Evolutionary conservation across 2,797 vertebrate species (phyloP), one percentile per base, ranked within the genome.

Genomic region (Sebastes reedi): DNA sequence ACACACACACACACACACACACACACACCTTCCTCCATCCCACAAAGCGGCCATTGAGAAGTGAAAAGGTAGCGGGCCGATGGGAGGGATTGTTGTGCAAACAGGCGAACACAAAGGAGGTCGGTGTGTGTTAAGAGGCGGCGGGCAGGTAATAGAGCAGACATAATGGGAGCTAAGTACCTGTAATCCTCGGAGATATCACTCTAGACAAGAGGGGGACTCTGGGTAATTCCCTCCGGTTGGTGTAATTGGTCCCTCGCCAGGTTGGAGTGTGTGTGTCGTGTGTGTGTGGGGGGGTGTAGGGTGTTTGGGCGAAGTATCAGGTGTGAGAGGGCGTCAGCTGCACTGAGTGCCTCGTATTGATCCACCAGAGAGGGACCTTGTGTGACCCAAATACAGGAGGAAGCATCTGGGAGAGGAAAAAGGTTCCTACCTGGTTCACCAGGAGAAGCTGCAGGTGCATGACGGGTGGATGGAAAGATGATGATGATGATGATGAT

Each of bases 81-180:
- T 42, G 76, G 80, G 92, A 91, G 84, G 79, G 91, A 92, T 93
- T 96, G 94, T 90, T 93, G 92, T 87, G 80, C 90, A 96, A 96
- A 94, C 91, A 95, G 85, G 90, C 93, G 89, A 81, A 89, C 89
- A 79, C 79, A 91, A 80, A 88, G 87, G 80, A 75, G 80, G 79
- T 22, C 6, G 67, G 85, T 86, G 82, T 87, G 86, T 86, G 89
- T 87, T 73, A 77, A 88, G 84, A 90, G 91, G 93, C 89, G 81
- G 81, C 88, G 78, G 94, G 95, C 96, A 97, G 96, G 96, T 97
- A 98, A 96, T 94, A 93, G 96, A 97, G 96, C 97, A 97, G 92
- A 95, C 94, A 96, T 98, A 98, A 99, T 98, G 96, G 97, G 93
- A 94, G 93, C 92, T 96, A 98, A 99, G 97, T 97, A 98, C 97